phyloP scores from a whole-genome alignment of 2,888 invertebrate species.

The Drosophila buzzatii region DNA sequence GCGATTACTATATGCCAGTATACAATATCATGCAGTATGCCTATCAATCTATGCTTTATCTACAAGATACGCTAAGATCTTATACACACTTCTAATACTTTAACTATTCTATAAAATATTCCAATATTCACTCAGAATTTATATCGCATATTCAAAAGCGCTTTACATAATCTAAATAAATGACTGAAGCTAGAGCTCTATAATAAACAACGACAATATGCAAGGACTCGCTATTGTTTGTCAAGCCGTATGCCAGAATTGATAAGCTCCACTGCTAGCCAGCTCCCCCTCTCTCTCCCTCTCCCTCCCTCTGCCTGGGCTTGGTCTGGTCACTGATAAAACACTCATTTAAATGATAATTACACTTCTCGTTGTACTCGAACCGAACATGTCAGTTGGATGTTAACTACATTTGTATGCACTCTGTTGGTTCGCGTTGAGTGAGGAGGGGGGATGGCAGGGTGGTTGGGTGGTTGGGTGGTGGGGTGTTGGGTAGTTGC shows the following conservation, averaged over 20 bases:
- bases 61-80: background rate
- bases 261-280: background rate
- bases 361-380: constrained; percentile 24
- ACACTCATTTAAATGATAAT: constrained; percentile 42
- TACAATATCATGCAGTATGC: no score
- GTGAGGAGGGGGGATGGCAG: background rate
- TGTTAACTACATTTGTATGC: constrained; percentile 27
- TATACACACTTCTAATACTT: background rate
- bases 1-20: no score
- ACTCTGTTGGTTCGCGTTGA: background rate
- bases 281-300: background rate
- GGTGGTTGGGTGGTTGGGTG: background rate
- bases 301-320: background rate
- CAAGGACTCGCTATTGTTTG: background rate
- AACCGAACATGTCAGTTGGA: constrained; percentile 17
- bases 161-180: background rate
- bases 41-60: background rate
- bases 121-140: background rate
- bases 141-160: background rate
- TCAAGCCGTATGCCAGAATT: background rate
- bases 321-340: constrained; percentile 19
- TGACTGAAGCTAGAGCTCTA: background rate
- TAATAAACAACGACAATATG: background rate
- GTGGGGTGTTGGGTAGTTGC: background rate
- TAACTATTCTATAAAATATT: background rate